Evolutionary conservation across 1,140 invertebrate genomes (phyloP).

Genomic region (Pomacea maculata): DNA sequence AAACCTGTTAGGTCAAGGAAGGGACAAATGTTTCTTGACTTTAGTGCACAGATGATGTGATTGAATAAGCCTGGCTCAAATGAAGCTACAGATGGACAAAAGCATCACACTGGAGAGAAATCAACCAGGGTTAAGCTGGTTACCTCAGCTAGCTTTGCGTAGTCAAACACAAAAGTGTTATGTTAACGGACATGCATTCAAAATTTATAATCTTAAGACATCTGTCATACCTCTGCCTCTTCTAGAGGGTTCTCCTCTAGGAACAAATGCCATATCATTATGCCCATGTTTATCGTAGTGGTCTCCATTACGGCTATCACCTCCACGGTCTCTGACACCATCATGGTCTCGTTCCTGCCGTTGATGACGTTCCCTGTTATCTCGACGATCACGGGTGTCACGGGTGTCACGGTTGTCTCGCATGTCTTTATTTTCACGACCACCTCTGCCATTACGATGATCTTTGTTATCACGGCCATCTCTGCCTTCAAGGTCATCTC

Average conservation of each 20-base stretch:
- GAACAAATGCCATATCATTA: slow-evolving; percentile 69
- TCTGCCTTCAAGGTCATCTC: slow-evolving; percentile 23
- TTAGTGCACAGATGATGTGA: no score
- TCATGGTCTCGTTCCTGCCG: slow-evolving; percentile 33
- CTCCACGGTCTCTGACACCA: slow-evolving; percentile 11
- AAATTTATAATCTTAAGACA: background rate
- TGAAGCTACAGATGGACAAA: no score
- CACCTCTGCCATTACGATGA: slow-evolving; percentile 20
- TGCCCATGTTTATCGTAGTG: slow-evolving; percentile 24
- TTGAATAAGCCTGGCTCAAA: no score
- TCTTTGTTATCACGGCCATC: slow-evolving; percentile 13
- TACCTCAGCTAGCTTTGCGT: no score
- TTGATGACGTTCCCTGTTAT: slow-evolving; percentile 8
- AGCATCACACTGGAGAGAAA: no score
- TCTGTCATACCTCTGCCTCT: slow-evolving; percentile 52
- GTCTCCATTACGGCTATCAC: slow-evolving; percentile 28
- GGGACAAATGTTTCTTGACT: no score
- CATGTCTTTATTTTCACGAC: slow-evolving; percentile 20
- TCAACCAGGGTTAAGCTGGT: no score
- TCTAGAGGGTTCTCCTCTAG: slow-evolving; percentile 81
- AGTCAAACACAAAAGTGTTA: no score
- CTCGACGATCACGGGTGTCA: slow-evolving; percentile 12
- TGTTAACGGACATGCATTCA: no score
- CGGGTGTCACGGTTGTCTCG: slow-evolving; percentile 13
- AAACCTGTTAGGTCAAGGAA: no score